Evolutionary conservation across 2,797 vertebrate species (phyloP).

Genomic region (Tadarida brasiliensis): DNA sequence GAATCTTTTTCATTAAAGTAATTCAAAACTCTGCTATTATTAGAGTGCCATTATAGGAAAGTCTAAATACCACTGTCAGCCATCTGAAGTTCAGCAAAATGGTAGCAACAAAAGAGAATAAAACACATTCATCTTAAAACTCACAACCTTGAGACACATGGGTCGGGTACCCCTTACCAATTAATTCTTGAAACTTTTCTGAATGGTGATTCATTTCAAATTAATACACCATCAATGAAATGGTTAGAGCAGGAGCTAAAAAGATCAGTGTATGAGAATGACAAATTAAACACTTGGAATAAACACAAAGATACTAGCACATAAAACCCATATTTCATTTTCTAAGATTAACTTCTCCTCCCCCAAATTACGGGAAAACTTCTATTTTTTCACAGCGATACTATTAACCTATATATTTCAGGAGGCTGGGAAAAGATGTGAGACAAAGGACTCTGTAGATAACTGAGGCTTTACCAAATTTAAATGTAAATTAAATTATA

Average conservation of each 20-base stretch:
- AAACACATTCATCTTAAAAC: constrained; percentile 39
- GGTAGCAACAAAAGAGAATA: constrained; percentile 58
- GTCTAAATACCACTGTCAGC: constrained; percentile 51
- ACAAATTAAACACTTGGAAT: constrained; percentile 25
- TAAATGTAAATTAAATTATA: background rate
- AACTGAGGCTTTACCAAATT: constrained; percentile 32
- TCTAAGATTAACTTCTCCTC: background rate
- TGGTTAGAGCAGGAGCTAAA: background rate
- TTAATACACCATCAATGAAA: constrained; percentile 33
- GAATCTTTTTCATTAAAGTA: constrained; percentile 76
- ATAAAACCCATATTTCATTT: constrained; percentile 1
- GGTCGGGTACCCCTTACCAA: background rate
- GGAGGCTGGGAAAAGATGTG: background rate
- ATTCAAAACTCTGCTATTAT: constrained; percentile 71
- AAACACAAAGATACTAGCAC: background rate
- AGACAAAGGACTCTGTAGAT: background rate
- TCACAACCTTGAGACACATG: background rate
- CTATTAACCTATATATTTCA: background rate
- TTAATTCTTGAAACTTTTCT: constrained; percentile 10
- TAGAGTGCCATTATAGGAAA: constrained; percentile 67
- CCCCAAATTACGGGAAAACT: background rate
- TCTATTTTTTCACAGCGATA: background rate
- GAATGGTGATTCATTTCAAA: constrained; percentile 27
- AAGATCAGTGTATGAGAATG: background rate
- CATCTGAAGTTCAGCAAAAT: constrained; percentile 68